These are phyloP conservation scores for Cebidichthys violaceus DNA, from an alignment of 2,113 vertebrate genomes.

Conservation along the genomic window DNA sequence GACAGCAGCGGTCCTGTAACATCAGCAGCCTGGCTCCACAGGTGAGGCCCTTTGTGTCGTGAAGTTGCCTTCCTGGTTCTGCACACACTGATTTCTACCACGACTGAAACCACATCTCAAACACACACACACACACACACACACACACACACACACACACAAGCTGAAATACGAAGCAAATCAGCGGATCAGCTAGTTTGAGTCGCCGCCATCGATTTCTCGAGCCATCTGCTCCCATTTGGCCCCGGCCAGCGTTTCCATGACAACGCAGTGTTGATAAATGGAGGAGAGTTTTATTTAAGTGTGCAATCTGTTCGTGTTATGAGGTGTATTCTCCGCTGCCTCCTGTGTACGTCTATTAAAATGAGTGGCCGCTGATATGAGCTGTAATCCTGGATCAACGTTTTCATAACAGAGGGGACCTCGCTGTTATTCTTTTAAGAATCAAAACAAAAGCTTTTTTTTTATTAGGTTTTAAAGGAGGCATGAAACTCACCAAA, in stretches of 20 bases:
- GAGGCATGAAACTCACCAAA: not conserved
- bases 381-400: slow-evolving; percentile 57
- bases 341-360: slow-evolving; percentile 39
- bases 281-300: slow-evolving; percentile 63
- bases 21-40: too few species aligned
- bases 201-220: slow-evolving; percentile 71
- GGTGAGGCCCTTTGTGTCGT: not conserved
- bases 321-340: slow-evolving; percentile 18
- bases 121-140: slow-evolving; percentile 17
- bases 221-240: slow-evolving; percentile 74
- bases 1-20: too few species aligned
- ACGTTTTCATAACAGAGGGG: slow-evolving; percentile 33
- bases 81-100: not conserved
- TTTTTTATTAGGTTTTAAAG: not conserved
- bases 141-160: slow-evolving; percentile 17
- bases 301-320: slow-evolving; percentile 65
- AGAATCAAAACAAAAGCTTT: not conserved
- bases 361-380: slow-evolving; percentile 24
- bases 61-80: not conserved
- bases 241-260: slow-evolving; percentile 65
- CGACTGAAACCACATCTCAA: not conserved
- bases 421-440: not conserved
- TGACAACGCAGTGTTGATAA: slow-evolving; percentile 72
- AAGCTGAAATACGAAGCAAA: slow-evolving; percentile 45
- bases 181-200: slow-evolving; percentile 59